Percentiles rank a stretch among this genome's conserved stretches.
Conservation (phyloP, 2,797 vertebrate species). For the Tangara arthus region DNA sequence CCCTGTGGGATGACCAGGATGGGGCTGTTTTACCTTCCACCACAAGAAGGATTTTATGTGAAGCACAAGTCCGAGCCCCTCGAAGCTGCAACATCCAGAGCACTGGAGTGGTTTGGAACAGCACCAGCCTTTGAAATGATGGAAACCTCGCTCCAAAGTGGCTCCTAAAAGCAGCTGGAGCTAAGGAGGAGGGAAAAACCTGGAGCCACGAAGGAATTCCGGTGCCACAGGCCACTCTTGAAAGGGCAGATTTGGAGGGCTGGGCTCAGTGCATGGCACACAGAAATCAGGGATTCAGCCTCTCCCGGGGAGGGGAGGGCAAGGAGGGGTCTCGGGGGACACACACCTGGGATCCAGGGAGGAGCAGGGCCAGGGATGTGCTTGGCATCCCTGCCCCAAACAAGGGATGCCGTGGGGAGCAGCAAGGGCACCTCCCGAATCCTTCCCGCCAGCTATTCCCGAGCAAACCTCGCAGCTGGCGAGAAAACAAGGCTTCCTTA, state of each 20-base stretch:
- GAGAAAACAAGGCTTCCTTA: neutral
- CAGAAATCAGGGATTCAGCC: neutral
- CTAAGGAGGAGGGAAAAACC: neutral
- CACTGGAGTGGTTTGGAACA: neutral
- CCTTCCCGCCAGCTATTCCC: neutral
- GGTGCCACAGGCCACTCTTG: neutral
- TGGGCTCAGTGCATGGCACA: neutral
- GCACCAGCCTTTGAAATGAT: neutral
- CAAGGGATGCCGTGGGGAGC: neutral
- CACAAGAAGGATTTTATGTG: neutral
- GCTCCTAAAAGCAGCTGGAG: neutral
- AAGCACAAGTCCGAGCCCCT: neutral
- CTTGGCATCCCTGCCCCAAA: rapidly evolving
- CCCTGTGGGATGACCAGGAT: neutral
- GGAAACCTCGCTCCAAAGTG: rapidly evolving
- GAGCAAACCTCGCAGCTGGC: neutral
- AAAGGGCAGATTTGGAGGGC: neutral
- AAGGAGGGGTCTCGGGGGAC: neutral
- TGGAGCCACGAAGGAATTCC: neutral
- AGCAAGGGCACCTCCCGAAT: neutral
- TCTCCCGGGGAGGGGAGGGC: neutral
- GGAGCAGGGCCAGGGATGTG: neutral
- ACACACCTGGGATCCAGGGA: neutral
- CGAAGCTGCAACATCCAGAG: neutral
- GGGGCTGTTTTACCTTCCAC: neutral